Percentiles rank a stretch among this genome's conserved stretches.
Conservation (phyloP, 1,140 invertebrate genomes). For the Halesus radiatus region DNA sequence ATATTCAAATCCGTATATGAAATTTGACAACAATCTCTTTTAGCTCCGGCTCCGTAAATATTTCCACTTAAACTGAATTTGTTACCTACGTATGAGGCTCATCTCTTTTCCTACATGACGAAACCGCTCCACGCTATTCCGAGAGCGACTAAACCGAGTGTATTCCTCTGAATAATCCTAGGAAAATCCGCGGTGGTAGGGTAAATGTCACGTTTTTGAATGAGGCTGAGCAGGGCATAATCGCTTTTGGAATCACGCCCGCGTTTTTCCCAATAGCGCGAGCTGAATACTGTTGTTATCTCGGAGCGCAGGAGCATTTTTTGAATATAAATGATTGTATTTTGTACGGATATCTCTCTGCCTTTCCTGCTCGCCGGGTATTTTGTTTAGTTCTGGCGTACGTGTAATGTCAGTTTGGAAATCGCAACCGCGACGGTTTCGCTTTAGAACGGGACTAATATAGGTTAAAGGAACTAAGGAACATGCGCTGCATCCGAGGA, state of each 20-base stretch:
- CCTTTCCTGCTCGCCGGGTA: constrained; percentile 27
- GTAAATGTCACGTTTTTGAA: constrained; percentile 29
- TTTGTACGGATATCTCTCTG: constrained; percentile 46
- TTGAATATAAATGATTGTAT: constrained; percentile 58
- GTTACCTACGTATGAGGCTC: constrained; percentile 38
- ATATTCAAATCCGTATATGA: constrained; percentile 3
- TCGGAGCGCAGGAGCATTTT: constrained; percentile 54
- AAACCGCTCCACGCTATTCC: constrained; percentile 21
- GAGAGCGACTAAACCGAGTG: constrained; percentile 22
- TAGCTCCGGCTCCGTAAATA: constrained; percentile 10
- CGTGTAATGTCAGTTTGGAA: constrained; percentile 40
- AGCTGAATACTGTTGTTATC: constrained; percentile 47
- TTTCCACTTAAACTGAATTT: constrained; percentile 26
- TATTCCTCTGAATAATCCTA: background rate
- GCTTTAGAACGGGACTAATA: background rate
- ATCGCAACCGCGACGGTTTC: background rate
- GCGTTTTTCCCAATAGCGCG: constrained; percentile 49
- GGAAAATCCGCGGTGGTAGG: constrained; percentile 4
- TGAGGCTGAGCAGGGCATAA: constrained; percentile 40
- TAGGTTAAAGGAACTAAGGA: too few species aligned
- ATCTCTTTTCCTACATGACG: constrained; percentile 44
- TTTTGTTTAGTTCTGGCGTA: constrained; percentile 37
- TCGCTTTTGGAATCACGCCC: constrained; percentile 51
- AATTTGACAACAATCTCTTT: constrained; percentile 12
- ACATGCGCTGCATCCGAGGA: too few species aligned